A percentile compares a stretch with the other conserved stretches of the same genome.
These are phyloP conservation scores for Atherinomorus stipes DNA, from an alignment of 2,113 vertebrate species.

Conservation along the genomic window DNA sequence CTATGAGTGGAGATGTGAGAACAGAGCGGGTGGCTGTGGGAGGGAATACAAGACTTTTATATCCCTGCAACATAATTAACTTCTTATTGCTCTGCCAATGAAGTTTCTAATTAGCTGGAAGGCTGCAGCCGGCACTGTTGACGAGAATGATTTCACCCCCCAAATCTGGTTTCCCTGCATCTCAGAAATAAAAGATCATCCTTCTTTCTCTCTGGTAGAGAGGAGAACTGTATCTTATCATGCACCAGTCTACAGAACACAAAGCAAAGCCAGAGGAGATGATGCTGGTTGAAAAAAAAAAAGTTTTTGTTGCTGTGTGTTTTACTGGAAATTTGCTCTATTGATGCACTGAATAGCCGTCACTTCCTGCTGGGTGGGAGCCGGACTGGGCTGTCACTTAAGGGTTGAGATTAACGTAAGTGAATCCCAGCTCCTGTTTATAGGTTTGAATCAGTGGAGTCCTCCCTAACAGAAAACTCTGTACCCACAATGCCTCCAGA, in stretches of 20 bases:
- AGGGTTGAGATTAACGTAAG: constrained; percentile 18
- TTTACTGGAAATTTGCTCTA: constrained; percentile 61
- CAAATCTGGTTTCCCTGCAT: constrained; percentile 71
- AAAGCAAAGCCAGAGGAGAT: constrained; percentile 10
- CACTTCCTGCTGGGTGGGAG: constrained; percentile 52
- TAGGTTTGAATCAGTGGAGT: constrained; percentile 37
- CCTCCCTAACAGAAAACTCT: constrained; percentile 29
- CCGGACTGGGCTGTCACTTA: constrained; percentile 45
- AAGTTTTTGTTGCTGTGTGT: constrained; percentile 46
- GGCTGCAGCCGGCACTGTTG: constrained; percentile 60
- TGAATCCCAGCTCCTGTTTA: constrained; percentile 35
- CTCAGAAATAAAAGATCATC: constrained; percentile 52
- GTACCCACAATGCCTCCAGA: constrained; percentile 9
- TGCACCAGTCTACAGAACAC: constrained; percentile 5
- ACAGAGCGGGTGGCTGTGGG: constrained; percentile 39
- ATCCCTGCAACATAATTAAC: constrained; percentile 77
- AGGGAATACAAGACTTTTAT: constrained; percentile 69
- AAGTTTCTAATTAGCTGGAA: constrained; percentile 79
- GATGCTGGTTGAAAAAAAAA: constrained; percentile 52
- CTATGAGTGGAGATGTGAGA: constrained; percentile 39
- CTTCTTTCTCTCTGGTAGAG: not conserved
- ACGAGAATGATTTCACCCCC: constrained; percentile 63
- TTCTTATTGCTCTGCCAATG: constrained; percentile 75
- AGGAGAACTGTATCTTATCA: constrained; percentile 42
- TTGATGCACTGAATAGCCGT: constrained; percentile 60